A percentile compares a stretch with the other conserved stretches of the same genome.
phyloP scores from a whole-genome alignment of 2,888 invertebrate genomes.

The Hydrotaea diabolus region DNA sequence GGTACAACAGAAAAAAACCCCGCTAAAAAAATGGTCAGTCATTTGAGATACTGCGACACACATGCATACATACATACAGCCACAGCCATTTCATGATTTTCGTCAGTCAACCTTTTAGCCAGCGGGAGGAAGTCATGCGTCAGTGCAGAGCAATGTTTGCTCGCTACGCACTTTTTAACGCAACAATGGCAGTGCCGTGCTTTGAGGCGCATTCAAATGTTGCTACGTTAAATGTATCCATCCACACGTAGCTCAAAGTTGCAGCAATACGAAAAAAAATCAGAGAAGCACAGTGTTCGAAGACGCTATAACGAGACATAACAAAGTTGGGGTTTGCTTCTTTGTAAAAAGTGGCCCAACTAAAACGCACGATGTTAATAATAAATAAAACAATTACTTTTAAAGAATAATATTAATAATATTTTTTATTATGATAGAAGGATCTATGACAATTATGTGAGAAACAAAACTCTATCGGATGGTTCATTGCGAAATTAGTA shows the following conservation, averaged over 20 bases:
- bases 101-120: conserved; percentile 63
- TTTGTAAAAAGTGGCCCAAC: too few relatives aligned
- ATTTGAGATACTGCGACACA: conserved; percentile 33
- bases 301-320: too few relatives aligned
- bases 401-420: too few relatives aligned
- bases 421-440: too few relatives aligned
- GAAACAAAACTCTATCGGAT: too few relatives aligned
- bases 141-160: conserved; percentile 59
- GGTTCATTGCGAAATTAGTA: too few relatives aligned
- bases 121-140: conserved; percentile 67
- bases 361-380: too few relatives aligned
- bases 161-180: conserved; percentile 66
- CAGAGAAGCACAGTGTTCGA: background rate
- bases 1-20: conserved; percentile 7
- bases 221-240: background rate
- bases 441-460: too few relatives aligned
- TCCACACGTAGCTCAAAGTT: background rate
- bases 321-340: too few relatives aligned
- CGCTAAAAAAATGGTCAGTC: conserved; percentile 43
- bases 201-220: conserved; percentile 61
- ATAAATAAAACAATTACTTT: too few relatives aligned
- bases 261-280: background rate
- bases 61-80: background rate
- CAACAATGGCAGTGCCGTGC: conserved; percentile 35
- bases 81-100: conserved; percentile 46